Conservation (phyloP, 2,888 invertebrate genomes). For the Nemotelus pantherinus region DNA sequence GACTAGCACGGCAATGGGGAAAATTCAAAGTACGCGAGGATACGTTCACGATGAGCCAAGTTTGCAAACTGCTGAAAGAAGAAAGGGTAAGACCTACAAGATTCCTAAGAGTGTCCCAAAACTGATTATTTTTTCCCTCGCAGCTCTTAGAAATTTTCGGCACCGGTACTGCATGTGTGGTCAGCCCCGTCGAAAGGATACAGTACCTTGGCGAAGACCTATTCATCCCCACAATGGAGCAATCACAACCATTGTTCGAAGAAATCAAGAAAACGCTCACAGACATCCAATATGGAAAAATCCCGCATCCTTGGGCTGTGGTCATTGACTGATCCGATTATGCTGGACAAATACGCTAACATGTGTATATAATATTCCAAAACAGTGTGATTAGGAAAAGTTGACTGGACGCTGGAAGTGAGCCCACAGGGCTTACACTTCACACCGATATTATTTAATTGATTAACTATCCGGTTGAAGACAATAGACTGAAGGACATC, state of each 20-base stretch:
- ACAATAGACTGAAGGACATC: too few relatives aligned
- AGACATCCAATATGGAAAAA: conserved; percentile 90
- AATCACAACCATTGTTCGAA: conserved; percentile 78
- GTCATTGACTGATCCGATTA: conserved; percentile 67
- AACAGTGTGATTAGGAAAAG: conserved; percentile 16
- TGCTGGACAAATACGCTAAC: not conserved
- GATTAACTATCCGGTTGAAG: too few relatives aligned
- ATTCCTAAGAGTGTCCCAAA: conserved; percentile 25
- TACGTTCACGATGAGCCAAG: conserved; percentile 83
- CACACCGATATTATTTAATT: not conserved
- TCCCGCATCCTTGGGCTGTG: conserved; percentile 83
- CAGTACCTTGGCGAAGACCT: conserved; percentile 77
- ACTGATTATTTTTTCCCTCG: conserved; percentile 54
- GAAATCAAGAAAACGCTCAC: conserved; percentile 78
- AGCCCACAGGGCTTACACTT: too few relatives aligned
- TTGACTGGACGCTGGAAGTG: conserved; percentile 10
- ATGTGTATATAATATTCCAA: conserved; percentile 33
- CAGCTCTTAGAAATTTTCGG: conserved; percentile 97
- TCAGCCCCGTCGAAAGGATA: conserved; percentile 90
- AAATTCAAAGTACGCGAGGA: conserved; percentile 85
- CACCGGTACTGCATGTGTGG: conserved; percentile 95
- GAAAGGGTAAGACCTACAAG: conserved; percentile 76
- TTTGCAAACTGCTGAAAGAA: conserved; percentile 77
- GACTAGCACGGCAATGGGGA: conserved; percentile 83
- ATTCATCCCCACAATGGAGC: conserved; percentile 77